Evolutionary conservation across 2,113 vertebrate species (phyloP), one percentile per base, ranked within the genome.

Genomic region (Thryonomys swinderianus): DNA sequence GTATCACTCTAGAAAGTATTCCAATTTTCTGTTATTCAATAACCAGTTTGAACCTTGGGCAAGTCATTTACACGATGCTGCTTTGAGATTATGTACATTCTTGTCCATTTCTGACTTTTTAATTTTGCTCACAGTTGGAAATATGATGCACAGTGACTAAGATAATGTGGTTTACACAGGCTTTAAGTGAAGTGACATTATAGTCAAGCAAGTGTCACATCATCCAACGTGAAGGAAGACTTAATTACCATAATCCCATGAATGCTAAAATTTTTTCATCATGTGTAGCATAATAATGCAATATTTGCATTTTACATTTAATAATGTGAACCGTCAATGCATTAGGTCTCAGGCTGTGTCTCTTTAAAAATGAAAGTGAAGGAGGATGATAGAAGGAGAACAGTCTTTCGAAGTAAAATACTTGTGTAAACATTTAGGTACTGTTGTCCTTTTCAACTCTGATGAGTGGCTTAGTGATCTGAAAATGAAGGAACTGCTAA

Each of bases 141-240:
- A 98, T 98, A 96, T 98, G 98, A 98, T 98, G 98, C 98, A 98
- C 97, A 98, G 95, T 98, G 98, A 98, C 98, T 98, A 98, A 98
- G 98, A 99, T 99, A 99, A 99, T 99, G 98, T 98, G 99, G 98
- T 99, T 99, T 99, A 99, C 98, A 99, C 98, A 99, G 98, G 98
- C 98, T 98, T 99, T 99, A 99, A 99, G 98, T 98, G 98, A 98
- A 99, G 98, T 99, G 98, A 99, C 98, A 99, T 99, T 99, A 99
- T 98, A 98, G 98, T 98, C 97, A 98, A 98, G 98, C 98, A 98
- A 98, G 98, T 99, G 98, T 98, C 98, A 98, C 98, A 98, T 98
- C 98, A 98, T 96, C 98, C 98, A 98, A 98, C 98, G 98, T 98
- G 98, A 99, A 98, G 97, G 97, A 98, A 98, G 98, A 98, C 97